These are phyloP conservation scores for Diploptera punctata DNA, from an alignment of 2,888 invertebrate genomes.

Conservation along the genomic window DNA sequence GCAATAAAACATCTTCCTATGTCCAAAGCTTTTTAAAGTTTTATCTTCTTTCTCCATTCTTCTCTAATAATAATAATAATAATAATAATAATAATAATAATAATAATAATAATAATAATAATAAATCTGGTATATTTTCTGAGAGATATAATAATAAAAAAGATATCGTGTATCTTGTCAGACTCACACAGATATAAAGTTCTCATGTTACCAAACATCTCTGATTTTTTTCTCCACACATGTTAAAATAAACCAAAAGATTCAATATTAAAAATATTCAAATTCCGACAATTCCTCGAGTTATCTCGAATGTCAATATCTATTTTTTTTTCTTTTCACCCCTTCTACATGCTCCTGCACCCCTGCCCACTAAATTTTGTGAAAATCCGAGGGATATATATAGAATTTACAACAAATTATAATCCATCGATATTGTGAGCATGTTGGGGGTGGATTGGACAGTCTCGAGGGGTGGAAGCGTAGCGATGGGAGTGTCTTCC, in stretches of 20 bases:
- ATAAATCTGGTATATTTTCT: no score
- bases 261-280: constrained; percentile 15
- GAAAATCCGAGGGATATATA: constrained; percentile 21
- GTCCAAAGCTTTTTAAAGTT: no score
- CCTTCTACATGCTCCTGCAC: background rate
- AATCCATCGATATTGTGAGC: constrained; percentile 28
- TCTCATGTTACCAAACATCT: background rate
- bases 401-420: constrained; percentile 30
- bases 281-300: constrained; percentile 23
- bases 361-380: constrained; percentile 28
- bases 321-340: background rate
- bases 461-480: background rate
- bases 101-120: no score
- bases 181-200: background rate
- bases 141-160: no score
- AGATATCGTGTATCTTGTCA: no score
- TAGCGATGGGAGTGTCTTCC: background rate
- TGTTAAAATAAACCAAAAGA: constrained; percentile 6
- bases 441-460: constrained; percentile 9
- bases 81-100: no score
- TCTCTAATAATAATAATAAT: no score
- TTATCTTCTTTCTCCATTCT: no score
- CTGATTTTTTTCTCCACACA: background rate
- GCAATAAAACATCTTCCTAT: no score
- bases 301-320: constrained; percentile 27